Conservation (phyloP, 2,797 vertebrate species). For the Rhinella marina region DNA sequence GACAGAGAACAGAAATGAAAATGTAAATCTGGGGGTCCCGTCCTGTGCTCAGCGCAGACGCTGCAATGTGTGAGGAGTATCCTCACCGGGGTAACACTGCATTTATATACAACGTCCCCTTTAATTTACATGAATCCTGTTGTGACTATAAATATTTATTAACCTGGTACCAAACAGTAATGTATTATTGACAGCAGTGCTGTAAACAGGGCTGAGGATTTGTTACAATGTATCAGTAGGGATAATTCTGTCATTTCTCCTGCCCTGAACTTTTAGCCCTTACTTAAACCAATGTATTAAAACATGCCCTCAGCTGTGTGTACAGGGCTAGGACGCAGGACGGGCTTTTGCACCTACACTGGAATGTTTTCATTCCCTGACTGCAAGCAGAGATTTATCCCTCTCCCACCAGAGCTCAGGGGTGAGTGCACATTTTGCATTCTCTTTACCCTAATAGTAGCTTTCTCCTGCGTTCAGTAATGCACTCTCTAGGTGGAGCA, state of each 20-base stretch:
- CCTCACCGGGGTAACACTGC: conserved; percentile 27
- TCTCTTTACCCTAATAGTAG: neutral
- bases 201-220: too few species aligned
- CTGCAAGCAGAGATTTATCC: neutral
- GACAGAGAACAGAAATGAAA: conserved; percentile 58
- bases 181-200: too few species aligned
- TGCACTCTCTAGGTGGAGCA: neutral
- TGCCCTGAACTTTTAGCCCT: too few species aligned
- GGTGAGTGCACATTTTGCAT: neutral
- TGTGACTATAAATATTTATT: too few species aligned
- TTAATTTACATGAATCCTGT: neutral
- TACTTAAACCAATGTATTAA: too few species aligned
- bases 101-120: conserved; percentile 24
- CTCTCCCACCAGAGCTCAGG: neutral
- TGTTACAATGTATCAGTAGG: too few species aligned
- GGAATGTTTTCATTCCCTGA: neutral
- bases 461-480: neutral
- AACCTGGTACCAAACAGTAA: too few species aligned
- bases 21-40: conserved; percentile 48
- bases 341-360: too few species aligned
- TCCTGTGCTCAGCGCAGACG: conserved; percentile 36
- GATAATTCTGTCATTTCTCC: too few species aligned
- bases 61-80: conserved; percentile 16
- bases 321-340: too few species aligned
- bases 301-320: too few species aligned